These are phyloP conservation scores for Sialia sialis DNA, from an alignment of 2,113 vertebrate genomes.

Conservation along the genomic window DNA sequence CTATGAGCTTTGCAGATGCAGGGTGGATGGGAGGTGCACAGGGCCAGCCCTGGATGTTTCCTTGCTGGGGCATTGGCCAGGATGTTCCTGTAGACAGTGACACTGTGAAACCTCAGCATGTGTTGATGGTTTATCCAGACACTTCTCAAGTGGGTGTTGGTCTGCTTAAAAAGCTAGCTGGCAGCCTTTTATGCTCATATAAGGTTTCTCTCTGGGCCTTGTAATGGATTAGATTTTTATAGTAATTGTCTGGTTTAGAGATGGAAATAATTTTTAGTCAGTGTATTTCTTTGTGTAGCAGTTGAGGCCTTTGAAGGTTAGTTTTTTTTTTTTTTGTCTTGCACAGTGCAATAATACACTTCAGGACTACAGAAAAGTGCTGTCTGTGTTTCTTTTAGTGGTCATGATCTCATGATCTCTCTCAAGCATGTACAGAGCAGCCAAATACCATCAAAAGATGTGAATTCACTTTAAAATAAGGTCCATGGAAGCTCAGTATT, in stretches of 20 bases:
- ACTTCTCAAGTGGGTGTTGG: not conserved
- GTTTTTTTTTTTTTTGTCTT: not conserved
- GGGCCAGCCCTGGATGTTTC: not conserved
- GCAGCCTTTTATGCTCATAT: not conserved
- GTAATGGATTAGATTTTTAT: not conserved
- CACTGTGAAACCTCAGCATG: not conserved
- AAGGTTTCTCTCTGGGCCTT: not conserved
- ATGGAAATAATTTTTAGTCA: not conserved
- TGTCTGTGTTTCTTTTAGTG: not conserved
- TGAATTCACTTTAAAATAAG: not conserved
- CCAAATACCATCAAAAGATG: not conserved
- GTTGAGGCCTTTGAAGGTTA: not conserved
- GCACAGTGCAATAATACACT: not conserved
- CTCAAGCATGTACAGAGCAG: not conserved
- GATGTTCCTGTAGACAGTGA: not conserved
- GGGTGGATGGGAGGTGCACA: not conserved
- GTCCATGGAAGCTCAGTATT: not conserved
- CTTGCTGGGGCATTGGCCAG: not conserved
- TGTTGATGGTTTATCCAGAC: constrained; percentile 41
- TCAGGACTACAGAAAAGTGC: not conserved
- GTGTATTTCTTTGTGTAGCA: not conserved
- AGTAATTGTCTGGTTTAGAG: not conserved
- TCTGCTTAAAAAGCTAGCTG: not conserved
- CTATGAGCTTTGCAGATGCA: not conserved
- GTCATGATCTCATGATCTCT: not conserved